phyloP scores from a whole-genome alignment of 1,140 invertebrate genomes.

The Cotesia chilonis region DNA sequence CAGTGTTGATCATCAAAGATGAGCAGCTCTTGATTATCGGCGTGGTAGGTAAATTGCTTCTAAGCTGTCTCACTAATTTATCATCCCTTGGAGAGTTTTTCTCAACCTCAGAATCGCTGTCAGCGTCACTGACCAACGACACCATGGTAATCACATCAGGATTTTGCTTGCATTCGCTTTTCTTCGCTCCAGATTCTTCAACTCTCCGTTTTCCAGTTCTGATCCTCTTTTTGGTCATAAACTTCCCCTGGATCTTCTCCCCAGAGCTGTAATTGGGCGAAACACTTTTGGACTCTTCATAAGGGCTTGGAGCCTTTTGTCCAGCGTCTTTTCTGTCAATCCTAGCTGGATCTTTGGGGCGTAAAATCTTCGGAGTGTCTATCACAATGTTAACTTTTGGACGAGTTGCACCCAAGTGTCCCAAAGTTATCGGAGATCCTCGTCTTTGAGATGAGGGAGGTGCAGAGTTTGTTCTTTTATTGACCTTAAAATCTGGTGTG shows the following conservation, averaged over 20 bases:
- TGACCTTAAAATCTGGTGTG: slow-evolving; percentile 27
- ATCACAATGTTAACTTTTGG: slow-evolving; percentile 52
- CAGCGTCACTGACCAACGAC: slow-evolving; percentile 66
- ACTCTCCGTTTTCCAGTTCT: slow-evolving; percentile 52
- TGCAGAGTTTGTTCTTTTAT: slow-evolving; percentile 53
- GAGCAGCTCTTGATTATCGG: slow-evolving; percentile 56
- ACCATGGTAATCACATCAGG: slow-evolving; percentile 69
- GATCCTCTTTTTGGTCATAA: slow-evolving; percentile 55
- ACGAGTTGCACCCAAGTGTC: slow-evolving; percentile 15
- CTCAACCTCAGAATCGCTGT: slow-evolving; percentile 65
- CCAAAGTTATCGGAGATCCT: slow-evolving; percentile 27
- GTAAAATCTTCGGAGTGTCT: slow-evolving; percentile 43
- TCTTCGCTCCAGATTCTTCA: slow-evolving; percentile 28
- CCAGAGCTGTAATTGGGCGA: not conserved
- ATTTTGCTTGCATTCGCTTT: slow-evolving; percentile 22
- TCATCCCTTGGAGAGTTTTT: slow-evolving; percentile 55
- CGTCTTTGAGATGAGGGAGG: slow-evolving; percentile 46
- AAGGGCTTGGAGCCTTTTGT: not conserved
- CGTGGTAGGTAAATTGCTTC: slow-evolving; percentile 59
- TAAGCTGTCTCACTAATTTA: slow-evolving; percentile 58
- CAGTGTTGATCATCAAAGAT: slow-evolving; percentile 18
- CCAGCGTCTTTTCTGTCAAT: slow-evolving; percentile 24
- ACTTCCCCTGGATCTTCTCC: slow-evolving; percentile 39
- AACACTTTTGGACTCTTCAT: not conserved
- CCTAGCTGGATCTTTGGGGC: slow-evolving; percentile 22